Base-by-base conservation (phyloP, 1,140 invertebrate species). In the Anoplolepis gracilipes region DNA sequence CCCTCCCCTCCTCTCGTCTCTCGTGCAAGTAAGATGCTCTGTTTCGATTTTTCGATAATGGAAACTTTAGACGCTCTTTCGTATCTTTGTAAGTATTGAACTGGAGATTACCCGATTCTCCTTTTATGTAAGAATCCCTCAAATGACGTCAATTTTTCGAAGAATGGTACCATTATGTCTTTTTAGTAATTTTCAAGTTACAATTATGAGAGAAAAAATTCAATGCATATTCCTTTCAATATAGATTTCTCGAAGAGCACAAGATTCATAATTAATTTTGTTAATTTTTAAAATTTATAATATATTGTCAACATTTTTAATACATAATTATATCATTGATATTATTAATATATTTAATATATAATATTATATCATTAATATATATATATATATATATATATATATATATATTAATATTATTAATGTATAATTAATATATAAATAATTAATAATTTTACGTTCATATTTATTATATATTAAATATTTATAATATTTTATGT, bases 121-220 rank as follows among this genome's bases (percentile, higher is more conserved):
- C n/a, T 33, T 62, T 33, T 62, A 62, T 46, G 1, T 11, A 49
- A 22, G 39, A 25, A 49, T 49, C 42, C 16, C 16, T 4, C 42
- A 46, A 64, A 77, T 22, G 7, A 64, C 25, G 8, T 8, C 30
- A 76, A 61, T 62, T 76, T n/a, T 55, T 10, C 10, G 22, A 61
- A 61, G n/a, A 76, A 19, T 39, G 16, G 8, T 22, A 30, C 19
- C 3, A 33, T 77, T 77, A 77, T 7, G 39, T 2, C 46, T 16
- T 64, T n/a, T 49, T 77, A 19, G 25, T 33, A 77, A 77, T 46
- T 57, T 16, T 53, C 4, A 36, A 75, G 33, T 39, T 75, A 25
- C n/a, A 25, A 11, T 46, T 69, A 46, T 16, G 36, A 69, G 16
- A 13, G 16, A 7, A 36, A 76, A 76, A 76, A 76, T 76, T 76